phyloP scores from a whole-genome alignment of 2,797 vertebrate genomes.

The Pangasius sanitwongsei region DNA sequence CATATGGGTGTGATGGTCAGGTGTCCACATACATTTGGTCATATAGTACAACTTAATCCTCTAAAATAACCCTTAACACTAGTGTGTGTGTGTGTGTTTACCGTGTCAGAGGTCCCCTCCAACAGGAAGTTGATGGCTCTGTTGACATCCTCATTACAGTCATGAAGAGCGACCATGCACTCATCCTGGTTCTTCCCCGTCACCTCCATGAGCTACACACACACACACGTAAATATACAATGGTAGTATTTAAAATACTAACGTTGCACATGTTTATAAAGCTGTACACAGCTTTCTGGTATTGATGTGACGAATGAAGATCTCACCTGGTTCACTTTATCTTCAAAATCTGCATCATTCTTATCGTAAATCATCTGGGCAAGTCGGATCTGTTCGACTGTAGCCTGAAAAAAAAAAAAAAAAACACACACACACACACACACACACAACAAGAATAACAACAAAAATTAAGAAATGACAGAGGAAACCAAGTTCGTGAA shows the following conservation, averaged over 20 bases:
- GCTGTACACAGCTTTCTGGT: not conserved
- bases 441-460: not conserved
- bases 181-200: constrained; percentile 97
- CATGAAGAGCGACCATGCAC: constrained; percentile 94
- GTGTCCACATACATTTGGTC: not conserved
- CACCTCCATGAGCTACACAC: constrained; percentile 91
- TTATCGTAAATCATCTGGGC: constrained; percentile 98
- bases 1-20: not conserved
- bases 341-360: constrained; percentile 94
- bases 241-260: not conserved
- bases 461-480: too few relatives aligned
- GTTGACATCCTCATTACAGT: constrained; percentile 96
- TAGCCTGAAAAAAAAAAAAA: constrained; percentile 77
- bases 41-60: not conserved
- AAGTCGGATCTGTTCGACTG: constrained; percentile 96
- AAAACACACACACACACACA: not conserved
- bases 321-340: constrained; percentile 94
- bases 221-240: not conserved
- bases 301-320: not conserved
- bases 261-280: not conserved
- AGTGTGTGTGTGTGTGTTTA: constrained; percentile 59
- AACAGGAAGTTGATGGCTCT: constrained; percentile 95
- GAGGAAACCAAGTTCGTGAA: not conserved
- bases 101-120: constrained; percentile 94
- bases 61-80: not conserved